phyloP scores from a whole-genome alignment of 2,797 vertebrate genomes.

The Sciaenops ocellatus region DNA sequence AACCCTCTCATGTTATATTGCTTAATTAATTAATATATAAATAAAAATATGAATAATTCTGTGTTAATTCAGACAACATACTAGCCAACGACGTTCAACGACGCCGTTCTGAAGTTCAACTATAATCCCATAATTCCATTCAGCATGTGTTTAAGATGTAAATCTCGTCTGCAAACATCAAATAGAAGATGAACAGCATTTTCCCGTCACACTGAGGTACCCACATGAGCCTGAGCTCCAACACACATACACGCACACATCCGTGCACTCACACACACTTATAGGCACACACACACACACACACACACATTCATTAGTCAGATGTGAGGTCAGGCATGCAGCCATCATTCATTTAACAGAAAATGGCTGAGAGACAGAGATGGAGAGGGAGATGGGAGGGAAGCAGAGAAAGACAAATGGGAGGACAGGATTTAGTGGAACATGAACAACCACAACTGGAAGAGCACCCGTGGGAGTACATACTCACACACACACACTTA shows the following conservation, averaged over 20 bases:
- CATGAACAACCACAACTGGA: conserved; percentile 55
- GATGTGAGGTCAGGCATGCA: conserved; percentile 67
- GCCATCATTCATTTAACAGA: conserved; percentile 67
- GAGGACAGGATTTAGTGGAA: conserved; percentile 62
- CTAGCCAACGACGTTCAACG: neutral
- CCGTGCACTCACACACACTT: conserved; percentile 3
- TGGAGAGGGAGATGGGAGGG: conserved; percentile 44
- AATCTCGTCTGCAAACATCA: conserved; percentile 11
- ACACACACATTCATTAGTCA: conserved; percentile 45
- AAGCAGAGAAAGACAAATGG: conserved; percentile 56
- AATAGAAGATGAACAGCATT: neutral
- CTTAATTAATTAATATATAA: neutral
- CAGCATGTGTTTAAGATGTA: neutral
- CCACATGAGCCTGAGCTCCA: conserved; percentile 9
- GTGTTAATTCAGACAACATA: neutral
- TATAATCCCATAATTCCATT: neutral
- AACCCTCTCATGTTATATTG: too few relatives aligned
- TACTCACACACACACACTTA: conserved; percentile 6
- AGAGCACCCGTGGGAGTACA: conserved; percentile 47
- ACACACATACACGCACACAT: conserved; percentile 18
- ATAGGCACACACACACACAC: conserved; percentile 17
- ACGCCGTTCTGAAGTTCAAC: neutral
- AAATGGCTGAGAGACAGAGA: conserved; percentile 57
- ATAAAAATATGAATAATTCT: neutral
- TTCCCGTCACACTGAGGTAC: neutral